Percentiles rank a stretch among this genome's conserved stretches.
These are phyloP conservation scores for Callimorpha dominula DNA, from an alignment of 2,888 invertebrate species.

Conservation along the genomic window DNA sequence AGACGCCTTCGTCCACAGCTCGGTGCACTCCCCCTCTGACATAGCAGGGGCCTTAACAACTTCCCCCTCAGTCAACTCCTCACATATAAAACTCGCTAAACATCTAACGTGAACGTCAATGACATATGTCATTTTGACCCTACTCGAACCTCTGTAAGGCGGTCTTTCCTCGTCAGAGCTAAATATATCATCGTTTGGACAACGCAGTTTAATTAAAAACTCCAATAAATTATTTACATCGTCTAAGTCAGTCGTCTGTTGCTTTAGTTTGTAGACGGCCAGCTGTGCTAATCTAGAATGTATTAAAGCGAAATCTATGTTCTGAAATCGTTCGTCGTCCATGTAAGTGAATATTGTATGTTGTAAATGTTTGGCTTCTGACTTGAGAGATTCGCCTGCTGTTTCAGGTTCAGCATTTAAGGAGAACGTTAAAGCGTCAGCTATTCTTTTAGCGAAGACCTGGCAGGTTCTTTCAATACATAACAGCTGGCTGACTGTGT, in stretches of 20 bases:
- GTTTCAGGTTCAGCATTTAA: conserved; percentile 85
- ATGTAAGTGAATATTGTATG: conserved; percentile 89
- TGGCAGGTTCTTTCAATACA: conserved; percentile 82
- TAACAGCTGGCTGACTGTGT: conserved; percentile 76
- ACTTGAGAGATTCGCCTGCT: conserved; percentile 87
- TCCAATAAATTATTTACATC: conserved; percentile 75
- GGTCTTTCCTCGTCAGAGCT: conserved; percentile 87
- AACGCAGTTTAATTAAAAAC: conserved; percentile 73
- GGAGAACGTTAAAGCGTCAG: conserved; percentile 87
- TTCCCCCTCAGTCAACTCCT: conserved; percentile 74
- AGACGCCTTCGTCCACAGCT: conserved; percentile 86
- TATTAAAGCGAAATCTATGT: conserved; percentile 88
- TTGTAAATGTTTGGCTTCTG: conserved; percentile 90
- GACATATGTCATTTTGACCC: conserved; percentile 67
- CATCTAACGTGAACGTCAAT: conserved; percentile 78
- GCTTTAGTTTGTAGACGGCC: conserved; percentile 87
- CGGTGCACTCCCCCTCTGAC: conserved; percentile 86
- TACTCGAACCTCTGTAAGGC: conserved; percentile 67
- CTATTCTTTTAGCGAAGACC: conserved; percentile 90
- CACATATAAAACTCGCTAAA: conserved; percentile 77
- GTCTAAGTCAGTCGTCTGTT: conserved; percentile 75
- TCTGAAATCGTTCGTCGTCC: conserved; percentile 88
- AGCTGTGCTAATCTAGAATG: conserved; percentile 89
- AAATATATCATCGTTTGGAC: conserved; percentile 84
- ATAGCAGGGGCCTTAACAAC: conserved; percentile 78